Conservation (phyloP, 2,797 vertebrate genomes). For the Propithecus perrieri region DNA sequence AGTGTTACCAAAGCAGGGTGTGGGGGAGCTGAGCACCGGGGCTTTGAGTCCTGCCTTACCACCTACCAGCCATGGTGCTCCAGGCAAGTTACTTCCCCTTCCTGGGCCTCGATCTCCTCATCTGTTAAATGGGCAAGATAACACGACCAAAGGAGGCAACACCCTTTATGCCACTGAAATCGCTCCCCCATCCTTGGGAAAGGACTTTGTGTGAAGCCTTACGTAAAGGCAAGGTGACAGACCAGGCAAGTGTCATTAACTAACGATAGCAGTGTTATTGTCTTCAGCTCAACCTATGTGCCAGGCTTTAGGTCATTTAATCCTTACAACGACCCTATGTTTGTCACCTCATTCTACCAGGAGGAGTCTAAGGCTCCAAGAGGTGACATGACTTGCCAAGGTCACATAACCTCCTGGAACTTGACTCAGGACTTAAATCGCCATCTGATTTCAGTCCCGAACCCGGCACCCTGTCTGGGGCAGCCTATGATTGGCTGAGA, state of each 20-base stretch:
- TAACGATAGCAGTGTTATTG: accelerated
- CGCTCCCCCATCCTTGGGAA: not conserved
- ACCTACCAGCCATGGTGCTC: not conserved
- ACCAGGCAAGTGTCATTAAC: not conserved
- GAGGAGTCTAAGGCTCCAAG: not conserved
- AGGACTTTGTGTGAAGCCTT: not conserved
- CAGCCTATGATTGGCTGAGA: not conserved
- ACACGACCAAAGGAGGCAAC: not conserved
- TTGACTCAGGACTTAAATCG: not conserved
- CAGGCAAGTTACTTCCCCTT: not conserved
- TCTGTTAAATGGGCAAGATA: not conserved
- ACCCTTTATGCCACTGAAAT: not conserved
- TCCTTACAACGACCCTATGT: not conserved
- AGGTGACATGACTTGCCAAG: not conserved
- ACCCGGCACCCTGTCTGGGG: not conserved
- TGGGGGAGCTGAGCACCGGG: not conserved
- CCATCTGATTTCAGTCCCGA: not conserved
- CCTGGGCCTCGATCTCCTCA: not conserved
- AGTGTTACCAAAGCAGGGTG: not conserved
- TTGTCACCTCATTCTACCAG: not conserved
- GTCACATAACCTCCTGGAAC: not conserved
- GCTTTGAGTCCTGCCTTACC: not conserved
- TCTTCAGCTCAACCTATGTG: not conserved
- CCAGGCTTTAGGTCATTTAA: not conserved
- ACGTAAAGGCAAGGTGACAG: too few relatives aligned